These are phyloP conservation scores for Agrochola litura DNA, from an alignment of 2,888 invertebrate genomes.

Conservation along the genomic window DNA sequence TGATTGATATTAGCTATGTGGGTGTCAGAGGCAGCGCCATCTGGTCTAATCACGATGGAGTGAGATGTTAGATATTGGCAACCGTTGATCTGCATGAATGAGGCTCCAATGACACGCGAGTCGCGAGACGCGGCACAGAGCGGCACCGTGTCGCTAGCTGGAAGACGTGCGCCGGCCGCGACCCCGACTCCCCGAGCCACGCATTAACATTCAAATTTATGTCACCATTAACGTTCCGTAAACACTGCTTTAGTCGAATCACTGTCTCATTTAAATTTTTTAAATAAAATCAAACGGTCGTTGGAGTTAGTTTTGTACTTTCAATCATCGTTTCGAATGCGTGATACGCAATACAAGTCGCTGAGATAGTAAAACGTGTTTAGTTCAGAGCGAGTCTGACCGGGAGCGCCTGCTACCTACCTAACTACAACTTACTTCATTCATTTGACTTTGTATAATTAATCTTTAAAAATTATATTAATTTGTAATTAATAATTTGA, in stretches of 20 bases:
- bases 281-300: conserved; percentile 46
- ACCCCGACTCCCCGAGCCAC: conserved; percentile 63
- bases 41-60: conserved; percentile 10
- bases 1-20: too few species aligned
- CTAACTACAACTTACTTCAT: background rate
- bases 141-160: conserved; percentile 27
- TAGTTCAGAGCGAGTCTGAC: background rate
- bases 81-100: conserved; percentile 17
- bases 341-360: conserved; percentile 1
- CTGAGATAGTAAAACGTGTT: conserved; percentile 5
- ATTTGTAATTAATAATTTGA: background rate
- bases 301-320: conserved; percentile 33
- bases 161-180: conserved; percentile 39
- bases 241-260: conserved; percentile 71
- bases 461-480: too few species aligned
- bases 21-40: conserved; percentile 33
- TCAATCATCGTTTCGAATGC: conserved; percentile 35
- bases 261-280: conserved; percentile 65
- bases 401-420: background rate
- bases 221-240: conserved; percentile 71
- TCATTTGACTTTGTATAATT: background rate
- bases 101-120: conserved; percentile 17
- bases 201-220: conserved; percentile 75
- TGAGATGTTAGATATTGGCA: conserved; percentile 2
- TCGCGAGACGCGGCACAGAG: conserved; percentile 8